Conservation (phyloP, 2,113 vertebrate species). For the Platycercus adscitus region DNA sequence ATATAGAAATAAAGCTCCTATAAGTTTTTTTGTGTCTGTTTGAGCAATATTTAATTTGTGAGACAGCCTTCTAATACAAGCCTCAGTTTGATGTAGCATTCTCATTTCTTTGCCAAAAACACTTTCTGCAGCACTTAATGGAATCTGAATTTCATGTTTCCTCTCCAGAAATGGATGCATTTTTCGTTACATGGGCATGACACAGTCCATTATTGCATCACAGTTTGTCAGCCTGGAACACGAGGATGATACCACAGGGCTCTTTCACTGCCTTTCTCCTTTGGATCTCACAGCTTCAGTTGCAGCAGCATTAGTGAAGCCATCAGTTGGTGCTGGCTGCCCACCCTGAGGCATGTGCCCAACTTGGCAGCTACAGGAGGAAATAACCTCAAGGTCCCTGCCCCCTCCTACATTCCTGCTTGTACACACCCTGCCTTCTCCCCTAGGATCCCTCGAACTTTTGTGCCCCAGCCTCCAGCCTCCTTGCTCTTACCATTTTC, state of each 20-base stretch:
- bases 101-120: not conserved
- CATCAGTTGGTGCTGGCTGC: not conserved
- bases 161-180: not conserved
- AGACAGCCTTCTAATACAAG: not conserved
- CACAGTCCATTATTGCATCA: not conserved
- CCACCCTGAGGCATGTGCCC: not conserved
- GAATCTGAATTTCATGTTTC: not conserved
- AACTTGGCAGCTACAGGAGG: not conserved
- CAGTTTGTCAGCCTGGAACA: not conserved
- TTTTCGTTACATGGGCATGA: not conserved
- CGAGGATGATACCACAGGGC: not conserved
- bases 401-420: not conserved
- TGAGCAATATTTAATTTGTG: not conserved
- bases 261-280: not conserved
- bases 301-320: not conserved
- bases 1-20: not conserved
- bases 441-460: not conserved
- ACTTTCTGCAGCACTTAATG: not conserved
- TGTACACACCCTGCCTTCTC: not conserved
- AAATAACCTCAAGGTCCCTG: not conserved
- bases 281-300: not conserved
- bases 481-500: not conserved
- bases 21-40: not conserved
- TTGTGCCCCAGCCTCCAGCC: not conserved
- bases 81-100: not conserved